Conservation (phyloP, 2,888 invertebrate species). For the Plagodis pulveraria region DNA sequence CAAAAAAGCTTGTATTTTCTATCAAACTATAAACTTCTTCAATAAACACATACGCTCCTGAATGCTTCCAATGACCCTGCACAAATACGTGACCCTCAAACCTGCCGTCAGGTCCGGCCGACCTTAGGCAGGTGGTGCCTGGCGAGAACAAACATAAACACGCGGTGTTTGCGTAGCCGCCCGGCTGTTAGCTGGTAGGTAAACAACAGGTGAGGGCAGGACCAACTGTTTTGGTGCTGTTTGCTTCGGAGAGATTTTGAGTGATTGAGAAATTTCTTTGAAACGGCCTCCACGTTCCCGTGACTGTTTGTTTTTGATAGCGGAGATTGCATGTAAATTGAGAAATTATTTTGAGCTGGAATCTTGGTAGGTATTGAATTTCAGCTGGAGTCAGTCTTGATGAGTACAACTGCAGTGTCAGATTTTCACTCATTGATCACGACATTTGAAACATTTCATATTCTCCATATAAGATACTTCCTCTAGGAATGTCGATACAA, state of each 20-base stretch:
- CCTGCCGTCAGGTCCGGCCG: slow-evolving; percentile 28
- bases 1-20: no score
- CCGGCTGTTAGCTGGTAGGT: slow-evolving; percentile 41
- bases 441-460: no score
- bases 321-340: no score
- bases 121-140: slow-evolving; percentile 57
- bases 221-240: slow-evolving; percentile 30
- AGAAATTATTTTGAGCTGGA: no score
- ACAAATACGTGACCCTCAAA: slow-evolving; percentile 8
- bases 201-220: slow-evolving; percentile 54
- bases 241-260: slow-evolving; percentile 21
- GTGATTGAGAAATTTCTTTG: slow-evolving; percentile 15
- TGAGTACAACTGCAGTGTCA: no score
- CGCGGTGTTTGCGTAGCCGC: slow-evolving; percentile 54
- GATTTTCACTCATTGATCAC: no score
- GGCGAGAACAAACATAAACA: slow-evolving; percentile 55
- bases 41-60: not conserved
- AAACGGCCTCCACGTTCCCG: not conserved
- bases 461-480: no score
- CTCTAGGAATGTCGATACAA: no score
- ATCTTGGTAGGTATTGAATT: no score
- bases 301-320: not conserved
- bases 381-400: no score
- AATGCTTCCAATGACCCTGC: slow-evolving; percentile 19
- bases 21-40: no score